phyloP scores from a whole-genome alignment of 1,140 invertebrate species.

The Cheumatopsyche charites region DNA sequence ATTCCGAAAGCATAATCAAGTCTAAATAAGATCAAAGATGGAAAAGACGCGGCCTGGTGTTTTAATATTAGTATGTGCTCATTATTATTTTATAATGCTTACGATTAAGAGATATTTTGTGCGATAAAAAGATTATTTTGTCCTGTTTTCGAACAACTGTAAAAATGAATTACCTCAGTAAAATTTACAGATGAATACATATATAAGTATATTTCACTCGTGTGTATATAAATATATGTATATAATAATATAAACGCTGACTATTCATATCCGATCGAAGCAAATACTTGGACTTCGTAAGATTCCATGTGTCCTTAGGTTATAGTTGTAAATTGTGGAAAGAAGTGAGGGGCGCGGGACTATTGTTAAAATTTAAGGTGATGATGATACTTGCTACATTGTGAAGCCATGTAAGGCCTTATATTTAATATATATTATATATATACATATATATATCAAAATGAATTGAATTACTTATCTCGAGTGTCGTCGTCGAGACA shows the following conservation, averaged over 20 bases:
- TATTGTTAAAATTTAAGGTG: constrained; percentile 36
- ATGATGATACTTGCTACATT: constrained; percentile 35
- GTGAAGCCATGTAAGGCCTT: constrained; percentile 44
- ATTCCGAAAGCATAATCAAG: no score
- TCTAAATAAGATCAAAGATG: no score
- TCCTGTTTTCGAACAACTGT: neutral
- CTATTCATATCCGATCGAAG: constrained; percentile 33
- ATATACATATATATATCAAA: no score
- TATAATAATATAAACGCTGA: neutral
- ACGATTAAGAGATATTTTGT: no score
- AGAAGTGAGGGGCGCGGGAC: constrained; percentile 35
- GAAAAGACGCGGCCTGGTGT: no score
- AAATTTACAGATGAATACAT: constrained; percentile 19
- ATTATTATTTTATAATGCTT: no score
- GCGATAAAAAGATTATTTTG: no score
- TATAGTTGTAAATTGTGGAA: constrained; percentile 33
- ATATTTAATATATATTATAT: constrained; percentile 40
- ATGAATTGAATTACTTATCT: constrained; percentile 30
- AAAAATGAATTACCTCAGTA: constrained; percentile 25
- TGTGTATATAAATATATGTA: constrained; percentile 18
- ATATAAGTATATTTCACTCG: constrained; percentile 8
- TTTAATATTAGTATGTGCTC: no score
- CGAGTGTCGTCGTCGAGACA: constrained; percentile 28
- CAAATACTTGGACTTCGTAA: constrained; percentile 31
- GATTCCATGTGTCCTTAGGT: constrained; percentile 34